Conservation (phyloP, 2,113 vertebrate genomes). For the Anolis carolinensis region DNA sequence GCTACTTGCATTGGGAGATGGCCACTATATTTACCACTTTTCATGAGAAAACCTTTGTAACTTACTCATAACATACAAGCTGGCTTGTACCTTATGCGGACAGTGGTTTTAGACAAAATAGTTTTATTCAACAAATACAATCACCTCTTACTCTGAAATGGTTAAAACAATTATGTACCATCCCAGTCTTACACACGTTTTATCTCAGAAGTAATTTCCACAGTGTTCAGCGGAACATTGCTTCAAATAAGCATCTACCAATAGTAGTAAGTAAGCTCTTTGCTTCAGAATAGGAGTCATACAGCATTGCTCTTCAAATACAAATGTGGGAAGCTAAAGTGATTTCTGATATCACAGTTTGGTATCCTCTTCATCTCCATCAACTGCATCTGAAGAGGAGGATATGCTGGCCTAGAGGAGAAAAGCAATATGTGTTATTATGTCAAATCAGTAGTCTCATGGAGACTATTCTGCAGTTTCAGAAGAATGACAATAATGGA, state of each 20-base stretch:
- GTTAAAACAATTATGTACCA: slow-evolving; percentile 4
- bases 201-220: background rate
- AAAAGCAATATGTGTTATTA: slow-evolving; percentile 22
- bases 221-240: background rate
- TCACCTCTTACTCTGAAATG: background rate
- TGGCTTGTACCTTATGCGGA: background rate
- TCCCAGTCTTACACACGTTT: background rate
- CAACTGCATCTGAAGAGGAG: slow-evolving; percentile 70
- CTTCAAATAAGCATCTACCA: background rate
- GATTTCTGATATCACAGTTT: slow-evolving; percentile 54
- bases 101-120: background rate
- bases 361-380: slow-evolving; percentile 65
- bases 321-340: background rate
- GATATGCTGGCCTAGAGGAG: slow-evolving; percentile 67
- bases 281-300: slow-evolving; percentile 29
- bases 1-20: background rate
- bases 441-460: background rate
- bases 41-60: background rate
- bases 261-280: background rate
- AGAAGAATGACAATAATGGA: background rate
- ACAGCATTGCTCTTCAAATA: slow-evolving; percentile 22
- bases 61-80: background rate
- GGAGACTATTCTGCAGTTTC: background rate
- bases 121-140: background rate
- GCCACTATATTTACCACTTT: background rate